A percentile compares a stretch with the other conserved stretches of the same genome.
Conservation (phyloP, 1,140 invertebrate genomes). For the Drosophila tsacasi region DNA sequence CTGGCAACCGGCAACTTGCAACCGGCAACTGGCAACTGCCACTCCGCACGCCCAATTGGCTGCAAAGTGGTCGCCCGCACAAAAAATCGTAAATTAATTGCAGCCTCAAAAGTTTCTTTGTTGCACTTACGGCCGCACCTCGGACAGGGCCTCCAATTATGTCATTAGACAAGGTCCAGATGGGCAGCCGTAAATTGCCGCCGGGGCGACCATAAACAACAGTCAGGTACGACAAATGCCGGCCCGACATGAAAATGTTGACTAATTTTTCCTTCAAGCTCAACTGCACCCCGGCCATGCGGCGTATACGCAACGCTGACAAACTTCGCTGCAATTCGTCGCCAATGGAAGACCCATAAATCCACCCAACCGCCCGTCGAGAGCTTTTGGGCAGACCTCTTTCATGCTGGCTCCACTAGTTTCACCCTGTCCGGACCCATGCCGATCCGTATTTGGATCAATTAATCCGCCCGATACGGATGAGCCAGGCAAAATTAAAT, state of each 20-base stretch:
- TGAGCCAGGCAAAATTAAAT: slow-evolving; percentile 25
- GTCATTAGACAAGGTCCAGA: slow-evolving; percentile 64
- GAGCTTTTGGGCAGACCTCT: slow-evolving; percentile 4
- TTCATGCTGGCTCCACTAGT: slow-evolving; percentile 2
- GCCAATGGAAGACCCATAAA: slow-evolving; percentile 35
- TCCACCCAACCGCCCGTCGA: slow-evolving; percentile 10
- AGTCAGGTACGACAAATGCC: slow-evolving; percentile 67
- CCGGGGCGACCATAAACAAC: slow-evolving; percentile 62
- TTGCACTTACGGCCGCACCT: slow-evolving; percentile 34
- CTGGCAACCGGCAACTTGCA: slow-evolving; percentile 7
- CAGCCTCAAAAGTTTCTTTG: slow-evolving; percentile 51
- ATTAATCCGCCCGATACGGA: slow-evolving; percentile 40
- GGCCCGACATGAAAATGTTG: slow-evolving; percentile 68
- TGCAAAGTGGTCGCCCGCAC: slow-evolving; percentile 43
- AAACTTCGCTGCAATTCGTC: slow-evolving; percentile 54
- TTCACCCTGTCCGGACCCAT: not conserved
- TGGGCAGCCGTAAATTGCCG: slow-evolving; percentile 61
- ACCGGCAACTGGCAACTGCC: slow-evolving; percentile 19
- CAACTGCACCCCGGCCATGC: slow-evolving; percentile 28
- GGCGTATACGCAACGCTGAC: slow-evolving; percentile 49
- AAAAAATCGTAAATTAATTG: slow-evolving; percentile 67
- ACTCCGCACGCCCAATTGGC: slow-evolving; percentile 50
- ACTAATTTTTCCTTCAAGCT: slow-evolving; percentile 62
- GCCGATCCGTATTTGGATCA: slow-evolving; percentile 40
- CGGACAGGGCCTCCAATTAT: slow-evolving; percentile 56